phyloP scores from a whole-genome alignment of 2,113 vertebrate species.

The Planiliza haematocheilus region DNA sequence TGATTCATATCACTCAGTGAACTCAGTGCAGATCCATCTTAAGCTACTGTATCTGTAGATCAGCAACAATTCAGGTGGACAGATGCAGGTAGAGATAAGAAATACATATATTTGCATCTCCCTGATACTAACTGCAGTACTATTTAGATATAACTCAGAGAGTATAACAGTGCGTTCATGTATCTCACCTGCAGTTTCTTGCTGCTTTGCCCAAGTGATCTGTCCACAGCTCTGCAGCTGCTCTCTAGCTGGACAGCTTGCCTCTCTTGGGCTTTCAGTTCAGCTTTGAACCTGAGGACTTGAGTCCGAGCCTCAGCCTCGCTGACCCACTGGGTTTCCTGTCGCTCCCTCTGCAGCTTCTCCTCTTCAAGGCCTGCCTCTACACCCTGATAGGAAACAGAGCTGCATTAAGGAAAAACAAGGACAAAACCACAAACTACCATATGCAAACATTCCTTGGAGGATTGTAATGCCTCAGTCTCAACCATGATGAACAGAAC shows the following conservation, averaged over 20 bases:
- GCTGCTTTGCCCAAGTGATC: constrained; percentile 91
- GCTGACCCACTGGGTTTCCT: constrained; percentile 90
- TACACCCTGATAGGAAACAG: constrained; percentile 74
- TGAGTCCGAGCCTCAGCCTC: constrained; percentile 92
- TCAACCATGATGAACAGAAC: background rate
- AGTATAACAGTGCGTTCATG: background rate
- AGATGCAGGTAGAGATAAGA: constrained; percentile 7
- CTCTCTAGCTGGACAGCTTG: constrained; percentile 93
- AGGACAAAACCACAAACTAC: background rate
- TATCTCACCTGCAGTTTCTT: constrained; percentile 90
- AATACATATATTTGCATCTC: background rate
- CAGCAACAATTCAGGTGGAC: constrained; percentile 2
- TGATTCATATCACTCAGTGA: too few relatives aligned
- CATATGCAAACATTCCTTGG: background rate
- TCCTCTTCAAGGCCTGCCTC: constrained; percentile 92
- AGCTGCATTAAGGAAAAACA: background rate
- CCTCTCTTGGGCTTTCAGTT: constrained; percentile 92
- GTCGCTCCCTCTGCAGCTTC: constrained; percentile 89
- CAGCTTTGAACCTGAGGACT: constrained; percentile 89
- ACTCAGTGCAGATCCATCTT: background rate
- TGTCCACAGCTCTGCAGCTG: constrained; percentile 92
- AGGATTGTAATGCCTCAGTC: background rate
- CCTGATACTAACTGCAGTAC: too few relatives aligned
- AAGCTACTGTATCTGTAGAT: background rate
- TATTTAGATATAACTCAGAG: too few relatives aligned